A percentile compares a stretch with the other conserved stretches of the same genome.
Evolutionary conservation across 2,113 vertebrate genomes (phyloP).

Genomic region (Amblyornis subalaris): DNA sequence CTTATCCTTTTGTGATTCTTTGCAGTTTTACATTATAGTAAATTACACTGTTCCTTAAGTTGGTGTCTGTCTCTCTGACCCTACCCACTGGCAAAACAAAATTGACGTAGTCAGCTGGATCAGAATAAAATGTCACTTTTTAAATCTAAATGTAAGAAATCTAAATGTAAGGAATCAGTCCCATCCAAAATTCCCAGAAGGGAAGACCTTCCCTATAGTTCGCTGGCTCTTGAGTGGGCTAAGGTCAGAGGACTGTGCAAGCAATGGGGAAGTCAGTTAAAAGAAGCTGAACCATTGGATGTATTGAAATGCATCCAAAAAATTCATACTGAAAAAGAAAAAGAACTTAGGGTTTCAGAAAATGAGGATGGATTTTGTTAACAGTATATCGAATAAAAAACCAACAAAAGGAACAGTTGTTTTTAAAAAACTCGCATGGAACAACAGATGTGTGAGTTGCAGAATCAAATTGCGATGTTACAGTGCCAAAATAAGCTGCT

Average conservation of each 20-base stretch:
- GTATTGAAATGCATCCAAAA: not conserved
- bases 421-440: not conserved
- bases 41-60: not conserved
- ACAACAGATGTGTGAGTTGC: not conserved
- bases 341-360: not conserved
- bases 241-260: too few species aligned
- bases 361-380: not conserved
- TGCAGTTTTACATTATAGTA: not conserved
- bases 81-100: not conserved
- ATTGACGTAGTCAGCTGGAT: accelerated
- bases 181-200: too few species aligned
- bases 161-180: too few species aligned
- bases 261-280: not conserved
- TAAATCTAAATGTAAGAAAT: not conserved
- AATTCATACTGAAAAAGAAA: not conserved
- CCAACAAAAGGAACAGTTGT: not conserved
- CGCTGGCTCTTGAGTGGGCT: too few species aligned
- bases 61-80: not conserved
- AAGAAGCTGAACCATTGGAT: not conserved
- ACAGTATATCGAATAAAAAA: not conserved
- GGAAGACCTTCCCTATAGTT: too few species aligned
- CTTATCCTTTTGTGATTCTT: not conserved
- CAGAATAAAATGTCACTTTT: not conserved
- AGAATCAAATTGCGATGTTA: not conserved
- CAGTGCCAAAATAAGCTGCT: not conserved